These are phyloP conservation scores for Drosophila kuntzei DNA, from an alignment of 2,888 invertebrate genomes.

Conservation along the genomic window DNA sequence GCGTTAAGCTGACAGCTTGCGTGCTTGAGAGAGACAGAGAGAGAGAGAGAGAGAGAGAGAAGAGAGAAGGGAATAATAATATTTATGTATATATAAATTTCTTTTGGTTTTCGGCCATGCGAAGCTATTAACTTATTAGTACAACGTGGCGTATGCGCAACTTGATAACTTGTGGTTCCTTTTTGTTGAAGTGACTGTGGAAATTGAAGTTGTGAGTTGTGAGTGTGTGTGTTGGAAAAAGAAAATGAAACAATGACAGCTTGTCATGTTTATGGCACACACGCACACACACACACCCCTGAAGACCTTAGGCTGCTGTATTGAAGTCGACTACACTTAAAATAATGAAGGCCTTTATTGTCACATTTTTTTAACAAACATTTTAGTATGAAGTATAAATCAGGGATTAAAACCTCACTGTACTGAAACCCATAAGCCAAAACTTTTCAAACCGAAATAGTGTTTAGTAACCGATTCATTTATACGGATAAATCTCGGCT, in stretches of 20 bases:
- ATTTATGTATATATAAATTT: conserved; percentile 29
- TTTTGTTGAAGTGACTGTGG: background rate
- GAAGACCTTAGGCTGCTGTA: background rate
- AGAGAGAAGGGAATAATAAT: conserved; percentile 4
- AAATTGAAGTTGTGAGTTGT: background rate
- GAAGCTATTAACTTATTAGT: conserved; percentile 73
- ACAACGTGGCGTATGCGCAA: conserved; percentile 69
- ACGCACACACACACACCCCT: conserved; percentile 14
- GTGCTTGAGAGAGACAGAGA: too few species aligned
- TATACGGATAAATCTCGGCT: too few species aligned
- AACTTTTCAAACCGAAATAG: too few species aligned
- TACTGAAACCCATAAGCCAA: too few species aligned
- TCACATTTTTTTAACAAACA: too few species aligned
- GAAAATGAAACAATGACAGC: conserved; percentile 73
- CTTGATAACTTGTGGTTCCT: conserved; percentile 32
- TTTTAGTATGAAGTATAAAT: too few species aligned
- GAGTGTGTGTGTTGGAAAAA: conserved; percentile 10
- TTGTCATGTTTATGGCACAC: conserved; percentile 63
- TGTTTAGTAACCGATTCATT: too few species aligned
- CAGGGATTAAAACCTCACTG: too few species aligned
- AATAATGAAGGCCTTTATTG: background rate
- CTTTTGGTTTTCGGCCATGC: conserved; percentile 23
- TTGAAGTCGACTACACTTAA: conserved; percentile 34
- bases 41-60: background rate
- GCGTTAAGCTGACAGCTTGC: conserved; percentile 60